Evolutionary conservation across 1,140 invertebrate species (phyloP).

Genomic region (Drosophila ercepeae): DNA sequence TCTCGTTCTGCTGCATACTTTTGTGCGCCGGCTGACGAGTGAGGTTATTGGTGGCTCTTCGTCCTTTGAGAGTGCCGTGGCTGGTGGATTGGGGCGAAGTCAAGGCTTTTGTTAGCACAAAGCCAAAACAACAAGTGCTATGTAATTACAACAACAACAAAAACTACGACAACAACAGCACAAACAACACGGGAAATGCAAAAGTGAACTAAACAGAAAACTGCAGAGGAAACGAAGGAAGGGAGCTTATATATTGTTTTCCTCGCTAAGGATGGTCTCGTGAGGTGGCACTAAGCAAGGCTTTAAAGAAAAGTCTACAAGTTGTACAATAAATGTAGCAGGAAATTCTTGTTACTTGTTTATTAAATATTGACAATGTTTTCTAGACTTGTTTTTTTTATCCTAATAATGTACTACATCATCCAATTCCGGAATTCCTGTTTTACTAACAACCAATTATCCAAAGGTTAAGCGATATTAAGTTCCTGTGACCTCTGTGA

Average conservation of each 20-base stretch:
- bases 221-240: background rate
- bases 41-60: constrained; percentile 66
- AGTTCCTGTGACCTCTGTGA: constrained; percentile 17
- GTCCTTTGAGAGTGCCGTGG: constrained; percentile 35
- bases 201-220: constrained; percentile 22
- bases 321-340: background rate
- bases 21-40: constrained; percentile 64
- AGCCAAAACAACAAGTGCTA: constrained; percentile 73
- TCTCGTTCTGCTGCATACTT: constrained; percentile 58
- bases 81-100: background rate
- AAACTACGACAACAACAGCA: constrained; percentile 22
- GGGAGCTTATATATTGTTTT: constrained; percentile 22
- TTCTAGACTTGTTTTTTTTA: background rate
- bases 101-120: constrained; percentile 64
- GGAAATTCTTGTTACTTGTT: no score
- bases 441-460: background rate
- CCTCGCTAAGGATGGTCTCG: constrained; percentile 8
- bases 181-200: constrained; percentile 34
- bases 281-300: constrained; percentile 1
- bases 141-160: constrained; percentile 58
- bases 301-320: background rate
- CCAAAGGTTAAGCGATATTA: background rate
- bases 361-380: no score
- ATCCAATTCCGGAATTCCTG: background rate
- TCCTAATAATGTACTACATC: background rate